phyloP scores from a whole-genome alignment of 2,797 vertebrate genomes.

The Dryobates pubescens region DNA sequence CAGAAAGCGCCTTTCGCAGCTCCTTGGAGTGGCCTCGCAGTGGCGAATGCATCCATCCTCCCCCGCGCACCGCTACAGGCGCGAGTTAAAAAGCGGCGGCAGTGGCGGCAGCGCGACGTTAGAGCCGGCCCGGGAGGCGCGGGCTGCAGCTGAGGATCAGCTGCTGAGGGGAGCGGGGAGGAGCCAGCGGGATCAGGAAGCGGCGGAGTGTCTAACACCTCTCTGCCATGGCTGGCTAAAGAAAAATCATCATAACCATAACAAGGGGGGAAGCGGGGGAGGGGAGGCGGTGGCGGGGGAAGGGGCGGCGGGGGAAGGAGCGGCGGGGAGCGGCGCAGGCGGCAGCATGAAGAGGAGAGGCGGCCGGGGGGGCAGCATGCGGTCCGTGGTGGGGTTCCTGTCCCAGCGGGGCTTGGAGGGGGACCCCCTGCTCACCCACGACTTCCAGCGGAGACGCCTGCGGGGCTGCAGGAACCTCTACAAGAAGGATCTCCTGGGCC shows the following conservation, averaged over 20 bases:
- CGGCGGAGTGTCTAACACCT: conserved; percentile 78
- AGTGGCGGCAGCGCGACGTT: conserved; percentile 1
- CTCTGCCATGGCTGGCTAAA: conserved; percentile 78
- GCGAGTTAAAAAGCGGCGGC: conserved; percentile 12
- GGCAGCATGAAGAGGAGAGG: conserved; percentile 86
- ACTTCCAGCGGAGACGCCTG: conserved; percentile 93
- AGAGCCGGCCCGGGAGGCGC: conserved; percentile 54
- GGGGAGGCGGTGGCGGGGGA: conserved; percentile 53
- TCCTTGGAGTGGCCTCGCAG: not conserved
- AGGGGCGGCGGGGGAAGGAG: conserved; percentile 56
- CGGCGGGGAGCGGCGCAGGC: conserved; percentile 49
- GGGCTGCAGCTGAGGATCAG: conserved; percentile 77
- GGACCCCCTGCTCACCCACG: conserved; percentile 91
- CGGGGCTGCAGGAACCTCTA: conserved; percentile 93
- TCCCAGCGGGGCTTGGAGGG: conserved; percentile 91
- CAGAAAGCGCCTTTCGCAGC: not conserved
- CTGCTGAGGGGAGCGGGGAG: conserved; percentile 73
- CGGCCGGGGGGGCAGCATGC: conserved; percentile 92
- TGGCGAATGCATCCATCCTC: no score
- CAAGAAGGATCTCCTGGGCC: conserved; percentile 95
- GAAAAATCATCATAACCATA: conserved; percentile 73
- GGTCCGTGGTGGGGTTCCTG: conserved; percentile 93
- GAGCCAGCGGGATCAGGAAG: conserved; percentile 75
- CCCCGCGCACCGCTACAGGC: not conserved
- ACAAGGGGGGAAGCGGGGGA: conserved; percentile 65